phyloP scores from a whole-genome alignment of 2,113 vertebrate species.

The Gavialis gangeticus region DNA sequence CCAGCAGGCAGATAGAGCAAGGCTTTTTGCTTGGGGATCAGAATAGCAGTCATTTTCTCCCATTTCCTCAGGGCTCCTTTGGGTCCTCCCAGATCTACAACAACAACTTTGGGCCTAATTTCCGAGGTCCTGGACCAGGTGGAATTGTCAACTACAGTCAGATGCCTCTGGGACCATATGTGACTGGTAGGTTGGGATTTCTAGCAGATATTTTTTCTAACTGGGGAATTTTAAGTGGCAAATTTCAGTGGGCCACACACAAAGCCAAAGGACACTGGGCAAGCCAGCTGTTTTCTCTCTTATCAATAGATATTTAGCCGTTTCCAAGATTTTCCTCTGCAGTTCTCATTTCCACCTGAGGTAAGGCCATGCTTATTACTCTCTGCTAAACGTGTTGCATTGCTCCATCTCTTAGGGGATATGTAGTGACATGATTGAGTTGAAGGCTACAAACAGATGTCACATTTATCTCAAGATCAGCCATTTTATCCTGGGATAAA shows the following conservation, averaged over 20 bases:
- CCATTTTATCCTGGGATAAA: too few species aligned
- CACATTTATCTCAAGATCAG: too few species aligned
- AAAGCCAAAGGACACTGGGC: not conserved
- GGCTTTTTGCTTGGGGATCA: not conserved
- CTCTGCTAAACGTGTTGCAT: not conserved
- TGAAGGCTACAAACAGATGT: too few species aligned
- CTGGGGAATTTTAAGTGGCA: not conserved
- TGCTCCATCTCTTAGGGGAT: rapidly evolving
- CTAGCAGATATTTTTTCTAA: not conserved
- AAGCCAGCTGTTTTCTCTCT: conserved; percentile 51
- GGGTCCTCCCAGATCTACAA: conserved; percentile 94
- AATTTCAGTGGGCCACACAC: not conserved
- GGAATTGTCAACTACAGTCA: conserved; percentile 98
- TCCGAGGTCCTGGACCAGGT: conserved; percentile 90
- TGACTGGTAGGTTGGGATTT: conserved; percentile 86
- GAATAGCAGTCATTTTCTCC: not conserved
- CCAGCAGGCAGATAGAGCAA: not conserved
- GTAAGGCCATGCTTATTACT: conserved; percentile 46
- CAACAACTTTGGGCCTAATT: conserved; percentile 89
- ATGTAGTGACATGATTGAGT: rapidly evolving
- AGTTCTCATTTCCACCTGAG: conserved; percentile 69
- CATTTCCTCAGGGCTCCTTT: conserved; percentile 84
- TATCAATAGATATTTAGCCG: conserved; percentile 81
- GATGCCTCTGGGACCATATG: conserved; percentile 98
- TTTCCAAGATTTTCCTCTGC: conserved; percentile 53